Percentiles rank a stretch among this genome's conserved stretches.
These are phyloP conservation scores for Myotis brandtii DNA, from an alignment of 2,113 vertebrate species.

Conservation along the genomic window DNA sequence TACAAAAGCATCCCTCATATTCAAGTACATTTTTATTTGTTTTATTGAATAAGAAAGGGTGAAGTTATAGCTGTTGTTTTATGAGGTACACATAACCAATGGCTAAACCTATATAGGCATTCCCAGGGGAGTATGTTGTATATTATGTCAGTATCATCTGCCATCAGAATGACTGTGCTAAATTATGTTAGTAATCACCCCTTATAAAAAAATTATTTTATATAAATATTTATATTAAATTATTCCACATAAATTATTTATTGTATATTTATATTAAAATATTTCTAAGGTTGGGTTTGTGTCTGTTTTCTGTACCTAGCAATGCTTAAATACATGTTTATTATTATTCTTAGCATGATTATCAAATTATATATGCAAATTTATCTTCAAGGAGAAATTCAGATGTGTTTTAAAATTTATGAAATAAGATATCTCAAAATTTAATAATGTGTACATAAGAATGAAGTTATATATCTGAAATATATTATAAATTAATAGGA, in stretches of 20 bases:
- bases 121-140: not conserved
- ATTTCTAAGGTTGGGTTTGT: not conserved
- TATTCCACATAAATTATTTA: not conserved
- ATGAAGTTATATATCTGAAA: not conserved
- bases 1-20: not conserved
- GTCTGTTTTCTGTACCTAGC: not conserved
- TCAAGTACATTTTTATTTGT: not conserved
- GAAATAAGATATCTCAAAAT: not conserved
- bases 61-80: not conserved
- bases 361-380: conserved; percentile 7
- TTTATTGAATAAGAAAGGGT: conserved; percentile 18
- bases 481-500: not conserved
- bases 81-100: not conserved
- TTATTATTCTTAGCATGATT: not conserved
- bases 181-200: not conserved
- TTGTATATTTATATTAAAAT: not conserved
- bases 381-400: conserved; percentile 61
- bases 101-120: not conserved
- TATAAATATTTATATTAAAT: not conserved
- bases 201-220: not conserved
- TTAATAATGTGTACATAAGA: conserved; percentile 14
- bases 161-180: not conserved
- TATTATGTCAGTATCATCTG: not conserved
- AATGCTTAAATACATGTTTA: not conserved
- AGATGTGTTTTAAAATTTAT: conserved; percentile 36